Conservation (phyloP, 2,797 vertebrate species). For the Danio aesculapii region DNA sequence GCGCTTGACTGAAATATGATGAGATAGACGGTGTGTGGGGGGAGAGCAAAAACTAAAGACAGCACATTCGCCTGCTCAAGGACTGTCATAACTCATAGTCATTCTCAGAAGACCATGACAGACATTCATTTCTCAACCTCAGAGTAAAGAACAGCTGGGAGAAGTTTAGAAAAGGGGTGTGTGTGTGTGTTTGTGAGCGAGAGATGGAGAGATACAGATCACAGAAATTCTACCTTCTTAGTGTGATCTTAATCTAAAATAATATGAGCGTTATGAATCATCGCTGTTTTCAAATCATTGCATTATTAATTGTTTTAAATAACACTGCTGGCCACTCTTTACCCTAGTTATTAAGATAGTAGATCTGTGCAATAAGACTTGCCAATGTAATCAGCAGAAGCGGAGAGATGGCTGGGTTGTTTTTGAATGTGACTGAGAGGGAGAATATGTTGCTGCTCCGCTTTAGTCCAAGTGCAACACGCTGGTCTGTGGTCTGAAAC, state of each 20-base stretch:
- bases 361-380: constrained; percentile 28
- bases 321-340: not conserved
- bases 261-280: constrained; percentile 32
- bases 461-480: constrained; percentile 62
- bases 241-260: constrained; percentile 32
- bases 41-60: constrained; percentile 43
- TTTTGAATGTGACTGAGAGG: constrained; percentile 49
- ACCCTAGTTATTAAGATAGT: constrained; percentile 18
- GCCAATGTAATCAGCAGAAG: constrained; percentile 45
- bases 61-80: constrained; percentile 41
- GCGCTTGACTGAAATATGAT: constrained; percentile 49
- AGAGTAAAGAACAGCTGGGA: constrained; percentile 40
- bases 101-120: constrained; percentile 37
- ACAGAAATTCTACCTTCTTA: constrained; percentile 15
- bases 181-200: not conserved
- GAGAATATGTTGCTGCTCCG: constrained; percentile 48
- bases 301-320: not conserved
- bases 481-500: constrained; percentile 59
- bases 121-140: constrained; percentile 40
- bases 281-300: constrained; percentile 26
- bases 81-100: constrained; percentile 48
- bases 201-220: constrained; percentile 11
- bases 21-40: constrained; percentile 34
- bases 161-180: constrained; percentile 41
- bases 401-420: constrained; percentile 45